Conservation (phyloP, 2,113 vertebrate species). For the Shinisaurus crocodilurus region DNA sequence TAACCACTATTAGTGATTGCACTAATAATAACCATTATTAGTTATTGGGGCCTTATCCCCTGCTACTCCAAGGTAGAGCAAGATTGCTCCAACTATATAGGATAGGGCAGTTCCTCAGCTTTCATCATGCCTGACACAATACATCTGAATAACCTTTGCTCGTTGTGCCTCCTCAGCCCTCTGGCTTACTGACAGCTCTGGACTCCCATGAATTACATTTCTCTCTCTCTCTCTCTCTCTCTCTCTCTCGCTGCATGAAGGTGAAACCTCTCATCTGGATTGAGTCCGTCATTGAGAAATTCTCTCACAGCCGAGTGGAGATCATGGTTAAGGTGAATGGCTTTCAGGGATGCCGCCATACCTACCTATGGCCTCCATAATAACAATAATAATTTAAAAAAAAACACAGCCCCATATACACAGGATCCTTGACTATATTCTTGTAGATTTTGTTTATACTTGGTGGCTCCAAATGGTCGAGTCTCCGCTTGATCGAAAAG, state of each 20-base stretch:
- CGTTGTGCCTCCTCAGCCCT: background rate
- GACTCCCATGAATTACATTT: background rate
- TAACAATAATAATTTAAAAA: no score
- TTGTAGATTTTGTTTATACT: background rate
- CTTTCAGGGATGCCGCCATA: background rate
- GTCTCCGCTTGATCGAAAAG: background rate
- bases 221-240: background rate
- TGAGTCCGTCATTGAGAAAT: conserved; percentile 97
- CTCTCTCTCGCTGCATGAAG: conserved; percentile 61
- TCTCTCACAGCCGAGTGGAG: conserved; percentile 98
- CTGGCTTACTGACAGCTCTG: background rate
- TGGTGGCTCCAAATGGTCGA: background rate
- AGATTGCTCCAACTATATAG: background rate
- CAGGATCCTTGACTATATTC: background rate
- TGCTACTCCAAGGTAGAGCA: background rate
- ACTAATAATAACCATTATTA: background rate
- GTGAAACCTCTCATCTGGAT: conserved; percentile 99
- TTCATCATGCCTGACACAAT: background rate
- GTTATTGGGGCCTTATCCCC: background rate
- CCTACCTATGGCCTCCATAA: background rate
- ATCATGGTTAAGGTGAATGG: conserved; percentile 95
- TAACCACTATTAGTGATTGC: background rate
- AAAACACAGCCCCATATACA: background rate
- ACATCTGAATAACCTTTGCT: background rate
- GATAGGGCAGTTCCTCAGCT: background rate